Percentiles rank a stretch among this genome's conserved stretches.
These are phyloP conservation scores for Brenthis daphne DNA, from an alignment of 2,888 invertebrate species.

Conservation along the genomic window DNA sequence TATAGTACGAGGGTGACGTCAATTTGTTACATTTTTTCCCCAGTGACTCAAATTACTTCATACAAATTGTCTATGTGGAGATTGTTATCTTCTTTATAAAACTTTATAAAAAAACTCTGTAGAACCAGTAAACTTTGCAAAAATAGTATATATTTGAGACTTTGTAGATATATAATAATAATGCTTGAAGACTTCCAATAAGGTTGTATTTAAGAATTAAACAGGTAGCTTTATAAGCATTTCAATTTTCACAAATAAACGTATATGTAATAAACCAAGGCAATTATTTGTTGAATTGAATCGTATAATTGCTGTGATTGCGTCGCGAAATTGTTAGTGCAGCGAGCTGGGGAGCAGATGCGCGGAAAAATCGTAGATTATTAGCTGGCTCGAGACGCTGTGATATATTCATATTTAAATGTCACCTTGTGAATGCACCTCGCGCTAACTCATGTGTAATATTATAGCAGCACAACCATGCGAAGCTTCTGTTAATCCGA, in stretches of 20 bases:
- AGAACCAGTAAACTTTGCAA: constrained; percentile 45
- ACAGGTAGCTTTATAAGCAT: too few relatives aligned
- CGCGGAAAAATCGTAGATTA: constrained; percentile 77
- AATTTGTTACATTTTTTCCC: constrained; percentile 67
- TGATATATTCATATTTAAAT: constrained; percentile 80
- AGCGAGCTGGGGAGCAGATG: constrained; percentile 57
- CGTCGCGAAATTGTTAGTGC: constrained; percentile 42
- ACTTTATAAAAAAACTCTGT: constrained; percentile 60
- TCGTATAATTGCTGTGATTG: constrained; percentile 45
- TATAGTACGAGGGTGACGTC: constrained; percentile 64
- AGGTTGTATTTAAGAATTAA: too few relatives aligned
- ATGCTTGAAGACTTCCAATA: too few relatives aligned
- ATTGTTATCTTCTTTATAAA: constrained; percentile 56
- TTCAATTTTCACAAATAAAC: too few relatives aligned
- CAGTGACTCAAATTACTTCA: constrained; percentile 66
- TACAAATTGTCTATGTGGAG: constrained; percentile 65
- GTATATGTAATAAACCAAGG: not conserved
- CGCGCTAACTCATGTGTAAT: constrained; percentile 60
- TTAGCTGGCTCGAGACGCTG: constrained; percentile 62
- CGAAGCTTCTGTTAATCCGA: constrained; percentile 23
- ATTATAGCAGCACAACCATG: constrained; percentile 26
- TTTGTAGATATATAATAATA: not conserved
- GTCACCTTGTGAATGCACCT: constrained; percentile 60
- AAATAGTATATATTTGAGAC: not conserved
- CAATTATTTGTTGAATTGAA: constrained; percentile 42